Conservation (phyloP, 92 coral and sea anemone genomes). For the Pocillopora grandis region DNA sequence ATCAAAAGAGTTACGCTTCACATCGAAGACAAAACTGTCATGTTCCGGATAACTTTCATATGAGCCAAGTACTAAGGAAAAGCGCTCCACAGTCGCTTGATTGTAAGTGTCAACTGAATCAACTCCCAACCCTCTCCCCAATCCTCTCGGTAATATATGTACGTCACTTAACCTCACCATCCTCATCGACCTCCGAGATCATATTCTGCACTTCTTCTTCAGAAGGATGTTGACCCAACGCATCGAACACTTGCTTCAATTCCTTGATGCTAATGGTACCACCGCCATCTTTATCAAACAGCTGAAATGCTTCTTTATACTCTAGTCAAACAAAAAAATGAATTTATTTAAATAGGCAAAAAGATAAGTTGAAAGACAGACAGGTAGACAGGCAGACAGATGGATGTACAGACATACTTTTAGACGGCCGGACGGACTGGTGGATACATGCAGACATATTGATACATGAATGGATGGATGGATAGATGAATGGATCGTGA, state of each 20-base stretch:
- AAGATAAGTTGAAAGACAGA: not conserved
- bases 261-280: conserved; percentile 70
- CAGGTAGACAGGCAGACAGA: not conserved
- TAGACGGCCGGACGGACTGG: too few species aligned
- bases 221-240: conserved; percentile 62
- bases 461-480: too few species aligned
- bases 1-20: too few species aligned
- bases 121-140: not conserved
- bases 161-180: conserved; percentile 34
- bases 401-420: too few species aligned
- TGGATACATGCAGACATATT: too few species aligned
- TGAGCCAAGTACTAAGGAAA: not conserved
- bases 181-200: conserved; percentile 72
- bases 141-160: not conserved
- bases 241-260: conserved; percentile 64
- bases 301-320: conserved; percentile 65
- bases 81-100: not conserved
- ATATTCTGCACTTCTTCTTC: conserved; percentile 58
- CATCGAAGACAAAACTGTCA: too few species aligned
- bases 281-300: conserved; percentile 71
- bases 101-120: not conserved
- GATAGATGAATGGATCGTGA: too few species aligned
- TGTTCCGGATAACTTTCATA: too few species aligned
- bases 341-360: too few species aligned
- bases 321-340: conserved; percentile 16